Evolutionary conservation across 2,888 invertebrate species (phyloP).

Genomic region (Pollenia labialis): DNA sequence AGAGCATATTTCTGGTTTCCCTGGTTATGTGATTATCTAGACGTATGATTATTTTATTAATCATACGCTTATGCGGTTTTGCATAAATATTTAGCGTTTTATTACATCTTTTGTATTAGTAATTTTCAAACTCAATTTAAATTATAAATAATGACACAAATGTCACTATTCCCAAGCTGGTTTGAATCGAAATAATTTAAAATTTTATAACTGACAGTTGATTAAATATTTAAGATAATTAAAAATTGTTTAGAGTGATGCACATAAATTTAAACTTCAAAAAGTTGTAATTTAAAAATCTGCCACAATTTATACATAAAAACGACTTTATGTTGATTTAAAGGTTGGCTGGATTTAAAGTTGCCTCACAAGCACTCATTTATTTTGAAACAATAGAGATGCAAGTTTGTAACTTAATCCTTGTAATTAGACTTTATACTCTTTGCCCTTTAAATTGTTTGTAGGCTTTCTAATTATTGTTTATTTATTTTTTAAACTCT

Average conservation of each 20-base stretch:
- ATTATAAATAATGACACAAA: neutral
- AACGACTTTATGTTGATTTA: no score
- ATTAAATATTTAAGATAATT: no score
- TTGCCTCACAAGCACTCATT: no score
- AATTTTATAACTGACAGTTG: no score
- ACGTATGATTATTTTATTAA: constrained; percentile 15
- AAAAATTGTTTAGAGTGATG: no score
- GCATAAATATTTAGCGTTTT: neutral
- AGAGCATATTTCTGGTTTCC: no score
- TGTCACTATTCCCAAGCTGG: neutral
- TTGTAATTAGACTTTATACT: neutral
- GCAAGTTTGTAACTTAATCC: neutral
- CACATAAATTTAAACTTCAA: no score
- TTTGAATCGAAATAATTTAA: neutral
- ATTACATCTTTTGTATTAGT: no score
- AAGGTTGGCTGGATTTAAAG: no score
- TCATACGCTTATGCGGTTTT: neutral
- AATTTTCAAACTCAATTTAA: neutral
- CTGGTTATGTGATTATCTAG: no score
- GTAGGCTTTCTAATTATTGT: neutral
- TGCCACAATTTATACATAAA: no score
- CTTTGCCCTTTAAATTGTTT: neutral
- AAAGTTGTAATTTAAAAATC: no score
- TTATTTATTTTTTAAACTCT: neutral
- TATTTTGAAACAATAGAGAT: neutral